Percentiles rank a stretch among this genome's conserved stretches.
These are phyloP conservation scores for Micropoecilia bifurca DNA, from an alignment of 2,797 vertebrate genomes.

Conservation along the genomic window DNA sequence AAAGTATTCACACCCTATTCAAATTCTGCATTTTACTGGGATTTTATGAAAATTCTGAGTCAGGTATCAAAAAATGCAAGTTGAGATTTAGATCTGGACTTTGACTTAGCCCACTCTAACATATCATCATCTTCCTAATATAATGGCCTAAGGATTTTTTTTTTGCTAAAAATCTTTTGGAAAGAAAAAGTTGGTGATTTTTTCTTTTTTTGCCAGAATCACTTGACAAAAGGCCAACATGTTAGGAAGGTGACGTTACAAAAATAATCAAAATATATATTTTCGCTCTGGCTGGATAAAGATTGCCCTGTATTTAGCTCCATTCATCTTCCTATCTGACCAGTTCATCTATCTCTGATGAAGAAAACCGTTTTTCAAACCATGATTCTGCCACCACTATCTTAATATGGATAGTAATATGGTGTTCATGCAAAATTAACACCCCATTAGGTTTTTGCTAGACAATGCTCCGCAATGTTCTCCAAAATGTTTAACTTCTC, in stretches of 20 bases:
- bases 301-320: not conserved
- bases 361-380: not conserved
- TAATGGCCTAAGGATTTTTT: no score
- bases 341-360: not conserved
- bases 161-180: no score
- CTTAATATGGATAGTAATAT: not conserved
- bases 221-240: no score
- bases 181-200: no score
- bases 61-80: not conserved
- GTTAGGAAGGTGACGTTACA: no score
- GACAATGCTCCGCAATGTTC: not conserved
- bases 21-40: not conserved
- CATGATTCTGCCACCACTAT: not conserved
- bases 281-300: not conserved
- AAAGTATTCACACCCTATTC: not conserved
- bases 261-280: not conserved
- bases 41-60: not conserved
- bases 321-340: not conserved
- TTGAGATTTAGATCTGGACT: not conserved
- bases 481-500: not conserved
- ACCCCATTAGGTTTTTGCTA: not conserved
- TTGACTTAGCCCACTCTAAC: not conserved
- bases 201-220: no score
- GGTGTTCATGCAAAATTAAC: not conserved
- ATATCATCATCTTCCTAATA: no score